Evolutionary conservation across 1,140 invertebrate species (phyloP).

Genomic region (Maniola jurtina): DNA sequence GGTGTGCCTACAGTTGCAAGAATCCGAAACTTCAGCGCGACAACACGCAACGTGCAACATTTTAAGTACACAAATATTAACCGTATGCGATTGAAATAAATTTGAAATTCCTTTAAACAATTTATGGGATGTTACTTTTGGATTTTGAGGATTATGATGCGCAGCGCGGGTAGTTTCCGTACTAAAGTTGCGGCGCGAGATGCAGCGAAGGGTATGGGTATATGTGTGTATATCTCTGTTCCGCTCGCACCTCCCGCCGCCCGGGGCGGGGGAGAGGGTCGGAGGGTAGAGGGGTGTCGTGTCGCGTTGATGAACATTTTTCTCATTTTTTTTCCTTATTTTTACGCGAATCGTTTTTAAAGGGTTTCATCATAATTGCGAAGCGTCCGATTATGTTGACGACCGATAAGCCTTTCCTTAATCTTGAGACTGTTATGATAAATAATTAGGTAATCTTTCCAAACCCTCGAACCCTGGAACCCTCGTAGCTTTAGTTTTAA

Average conservation of each 20-base stretch:
- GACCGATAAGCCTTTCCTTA: constrained; percentile 52
- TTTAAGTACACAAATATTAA: constrained; percentile 28
- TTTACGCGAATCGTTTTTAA: constrained; percentile 78
- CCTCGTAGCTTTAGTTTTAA: too few species aligned
- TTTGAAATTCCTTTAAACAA: constrained; percentile 24
- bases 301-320: constrained; percentile 79
- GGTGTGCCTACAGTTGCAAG: constrained; percentile 67
- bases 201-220: constrained; percentile 54
- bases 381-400: constrained; percentile 70
- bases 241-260: constrained; percentile 63
- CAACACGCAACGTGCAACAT: constrained; percentile 38
- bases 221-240: constrained; percentile 43
- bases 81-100: constrained; percentile 27
- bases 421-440: constrained; percentile 13
- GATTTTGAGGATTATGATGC: constrained; percentile 39
- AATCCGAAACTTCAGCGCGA: constrained; percentile 66
- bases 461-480: too few species aligned
- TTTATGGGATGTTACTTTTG: constrained; percentile 37
- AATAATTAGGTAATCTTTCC: constrained; percentile 1
- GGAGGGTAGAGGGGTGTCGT: constrained; percentile 56
- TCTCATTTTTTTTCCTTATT: constrained; percentile 76
- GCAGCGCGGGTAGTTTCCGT: constrained; percentile 76
- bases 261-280: constrained; percentile 50
- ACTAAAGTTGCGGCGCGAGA: constrained; percentile 72
- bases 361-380: constrained; percentile 78